phyloP scores from a whole-genome alignment of 2,888 invertebrate genomes.

The Caenorhabditis sp. region DNA sequence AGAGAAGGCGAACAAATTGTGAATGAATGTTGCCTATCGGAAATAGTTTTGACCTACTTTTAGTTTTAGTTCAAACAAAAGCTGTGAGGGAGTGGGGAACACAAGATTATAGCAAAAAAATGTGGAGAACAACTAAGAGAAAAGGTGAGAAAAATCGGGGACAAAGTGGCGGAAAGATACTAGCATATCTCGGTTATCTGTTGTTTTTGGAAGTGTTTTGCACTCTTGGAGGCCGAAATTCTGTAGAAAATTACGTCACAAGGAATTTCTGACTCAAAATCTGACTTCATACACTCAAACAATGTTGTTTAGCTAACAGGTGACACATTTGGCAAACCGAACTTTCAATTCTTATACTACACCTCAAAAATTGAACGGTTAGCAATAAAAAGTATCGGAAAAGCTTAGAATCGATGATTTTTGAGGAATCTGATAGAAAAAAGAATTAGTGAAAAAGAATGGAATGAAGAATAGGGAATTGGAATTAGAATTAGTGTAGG shows the following conservation, averaged over 20 bases:
- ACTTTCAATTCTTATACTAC: no score
- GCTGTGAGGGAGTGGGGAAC: background rate
- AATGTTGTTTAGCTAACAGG: no score
- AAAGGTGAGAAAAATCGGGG: slow-evolving; percentile 39
- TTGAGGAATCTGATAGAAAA: slow-evolving; percentile 10
- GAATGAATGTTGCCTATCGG: slow-evolving; percentile 1
- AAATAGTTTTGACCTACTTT: slow-evolving; percentile 50
- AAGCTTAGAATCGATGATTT: no score
- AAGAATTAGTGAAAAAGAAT: slow-evolving; percentile 12
- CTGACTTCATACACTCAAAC: no score
- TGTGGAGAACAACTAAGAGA: slow-evolving; percentile 15
- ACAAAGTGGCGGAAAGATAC: slow-evolving; percentile 34
- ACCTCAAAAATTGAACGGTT: no score
- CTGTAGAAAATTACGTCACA: background rate
- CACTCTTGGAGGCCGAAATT: slow-evolving; percentile 26
- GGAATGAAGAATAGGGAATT: background rate
- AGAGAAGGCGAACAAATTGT: no score
- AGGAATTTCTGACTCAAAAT: background rate
- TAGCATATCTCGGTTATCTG: slow-evolving; percentile 36
- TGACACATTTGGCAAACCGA: no score
- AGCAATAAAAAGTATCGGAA: no score
- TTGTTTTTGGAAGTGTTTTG: slow-evolving; percentile 34
- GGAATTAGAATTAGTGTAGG: no score
- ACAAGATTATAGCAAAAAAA: background rate
- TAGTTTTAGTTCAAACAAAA: slow-evolving; percentile 54